A percentile compares a stretch with the other conserved stretches of the same genome.
Evolutionary conservation across 1,140 invertebrate genomes (phyloP).

Genomic region (Achatina immaculata): DNA sequence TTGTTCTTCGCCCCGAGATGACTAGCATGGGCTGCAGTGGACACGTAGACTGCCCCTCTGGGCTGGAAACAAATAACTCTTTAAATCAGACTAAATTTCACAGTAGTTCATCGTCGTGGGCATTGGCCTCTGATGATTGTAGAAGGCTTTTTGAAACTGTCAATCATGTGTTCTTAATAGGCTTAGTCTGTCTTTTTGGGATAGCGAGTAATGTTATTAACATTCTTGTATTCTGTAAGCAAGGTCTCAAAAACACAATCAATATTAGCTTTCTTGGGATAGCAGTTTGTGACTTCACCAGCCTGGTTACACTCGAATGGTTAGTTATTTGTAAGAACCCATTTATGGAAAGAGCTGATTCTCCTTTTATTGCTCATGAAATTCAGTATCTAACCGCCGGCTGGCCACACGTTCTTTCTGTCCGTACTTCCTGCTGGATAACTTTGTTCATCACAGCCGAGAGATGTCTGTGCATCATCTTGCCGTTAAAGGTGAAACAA

Average conservation of each 20-base stretch:
- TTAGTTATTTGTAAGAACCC: neutral
- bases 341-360: too few species aligned
- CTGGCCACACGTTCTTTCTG: neutral
- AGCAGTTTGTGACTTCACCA: neutral
- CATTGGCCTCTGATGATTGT: too few species aligned
- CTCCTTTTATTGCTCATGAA: neutral
- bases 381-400: too few species aligned
- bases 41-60: too few species aligned
- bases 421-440: neutral
- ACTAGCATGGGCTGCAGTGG: too few species aligned
- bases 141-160: neutral
- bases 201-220: neutral
- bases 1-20: too few species aligned
- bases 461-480: constrained; percentile 7
- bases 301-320: neutral
- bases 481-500: too few species aligned
- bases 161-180: neutral
- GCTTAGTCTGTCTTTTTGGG: neutral
- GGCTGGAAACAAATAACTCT: too few species aligned
- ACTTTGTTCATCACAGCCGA: constrained; percentile 10
- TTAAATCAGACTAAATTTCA: too few species aligned
- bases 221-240: neutral
- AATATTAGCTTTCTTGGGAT: neutral
- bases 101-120: too few species aligned
- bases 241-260: too few species aligned